Conservation (phyloP, 2,797 vertebrate genomes). For the Cryptoblepharus egeriae region DNA sequence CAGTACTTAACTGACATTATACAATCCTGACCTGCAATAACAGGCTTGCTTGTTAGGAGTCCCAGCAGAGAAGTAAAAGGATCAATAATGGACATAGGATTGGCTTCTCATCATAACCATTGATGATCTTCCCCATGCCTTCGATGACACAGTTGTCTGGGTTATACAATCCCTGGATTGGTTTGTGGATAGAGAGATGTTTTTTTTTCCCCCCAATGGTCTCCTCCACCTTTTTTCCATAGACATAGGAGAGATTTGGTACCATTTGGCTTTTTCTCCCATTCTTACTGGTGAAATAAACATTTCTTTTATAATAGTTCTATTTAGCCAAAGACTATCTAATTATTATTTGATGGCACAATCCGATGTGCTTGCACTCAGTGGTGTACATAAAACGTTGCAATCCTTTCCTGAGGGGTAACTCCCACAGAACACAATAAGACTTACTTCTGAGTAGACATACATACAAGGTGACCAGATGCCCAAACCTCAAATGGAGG, state of each 20-base stretch:
- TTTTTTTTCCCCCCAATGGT: neutral
- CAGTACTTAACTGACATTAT: neutral
- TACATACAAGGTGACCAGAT: no score
- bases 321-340: neutral
- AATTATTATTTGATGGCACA: neutral
- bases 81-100: fast-evolving
- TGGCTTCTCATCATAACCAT: neutral
- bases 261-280: neutral
- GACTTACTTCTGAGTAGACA: no score
- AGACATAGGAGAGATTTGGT: neutral
- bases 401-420: no score
- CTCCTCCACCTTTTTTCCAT: neutral
- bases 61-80: neutral
- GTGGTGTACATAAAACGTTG: no score
- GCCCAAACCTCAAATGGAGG: no score
- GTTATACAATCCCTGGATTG: neutral
- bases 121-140: neutral
- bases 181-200: neutral
- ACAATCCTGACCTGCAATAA: neutral
- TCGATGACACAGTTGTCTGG: neutral
- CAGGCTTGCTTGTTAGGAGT: fast-evolving
- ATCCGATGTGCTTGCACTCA: no score
- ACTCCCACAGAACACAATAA: no score
- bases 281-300: neutral
- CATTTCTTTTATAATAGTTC: neutral